Conservation (phyloP, 30 jellyfish, hydroid and myxozoan species). For the Aurelia aurita region DNA sequence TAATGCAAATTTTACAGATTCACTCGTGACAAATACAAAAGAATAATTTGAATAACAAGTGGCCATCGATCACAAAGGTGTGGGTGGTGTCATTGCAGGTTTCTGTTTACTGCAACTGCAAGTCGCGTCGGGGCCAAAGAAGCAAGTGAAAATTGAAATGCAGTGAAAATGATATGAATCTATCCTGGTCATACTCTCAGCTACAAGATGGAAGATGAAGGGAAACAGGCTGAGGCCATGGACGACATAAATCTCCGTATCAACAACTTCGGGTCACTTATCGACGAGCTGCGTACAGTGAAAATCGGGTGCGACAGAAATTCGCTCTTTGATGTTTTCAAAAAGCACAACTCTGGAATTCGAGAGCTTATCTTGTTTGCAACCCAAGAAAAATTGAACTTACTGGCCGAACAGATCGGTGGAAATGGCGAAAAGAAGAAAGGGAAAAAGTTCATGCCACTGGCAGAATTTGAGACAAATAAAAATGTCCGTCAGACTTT, state of each 20-base stretch:
- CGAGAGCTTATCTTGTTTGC: background rate
- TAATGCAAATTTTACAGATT: no score
- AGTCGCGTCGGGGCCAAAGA: no score
- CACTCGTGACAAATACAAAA: no score
- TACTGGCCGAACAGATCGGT: background rate
- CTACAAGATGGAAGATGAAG: no score
- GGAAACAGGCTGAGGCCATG: no score
- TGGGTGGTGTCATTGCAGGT: no score
- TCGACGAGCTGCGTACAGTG: background rate
- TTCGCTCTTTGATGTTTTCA: background rate
- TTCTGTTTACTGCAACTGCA: no score
- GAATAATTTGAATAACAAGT: no score
- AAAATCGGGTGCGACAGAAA: background rate
- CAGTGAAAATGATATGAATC: no score
- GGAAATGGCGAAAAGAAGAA: background rate
- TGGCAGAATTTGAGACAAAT: slow-evolving; percentile 14
- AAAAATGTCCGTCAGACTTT: background rate
- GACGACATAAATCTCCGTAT: background rate
- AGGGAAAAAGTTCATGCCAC: background rate
- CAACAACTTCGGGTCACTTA: background rate
- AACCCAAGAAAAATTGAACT: background rate
- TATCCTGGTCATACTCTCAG: no score
- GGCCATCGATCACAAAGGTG: no score
- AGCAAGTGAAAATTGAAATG: no score
- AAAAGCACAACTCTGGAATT: background rate